A percentile compares a stretch with the other conserved stretches of the same genome.
Conservation (phyloP, 1,140 invertebrate species). For the Sarcophaga peregrina region DNA sequence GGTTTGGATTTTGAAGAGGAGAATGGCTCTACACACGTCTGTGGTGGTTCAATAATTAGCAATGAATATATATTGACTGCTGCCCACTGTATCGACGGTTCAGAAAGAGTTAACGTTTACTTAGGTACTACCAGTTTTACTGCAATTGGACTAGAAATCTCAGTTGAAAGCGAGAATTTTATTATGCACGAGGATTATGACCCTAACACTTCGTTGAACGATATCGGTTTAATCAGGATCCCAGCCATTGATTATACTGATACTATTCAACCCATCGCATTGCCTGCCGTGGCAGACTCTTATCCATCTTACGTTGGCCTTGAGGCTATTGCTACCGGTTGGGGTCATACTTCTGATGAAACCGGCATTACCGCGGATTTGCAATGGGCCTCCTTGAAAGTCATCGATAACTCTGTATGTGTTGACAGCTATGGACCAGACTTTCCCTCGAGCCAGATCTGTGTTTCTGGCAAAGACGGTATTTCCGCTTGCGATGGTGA, state of each 20-base stretch:
- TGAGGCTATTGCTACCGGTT: slow-evolving; percentile 56
- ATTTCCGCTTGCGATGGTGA: slow-evolving; percentile 67
- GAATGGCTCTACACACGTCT: not conserved
- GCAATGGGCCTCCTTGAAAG: slow-evolving; percentile 36
- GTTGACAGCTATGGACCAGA: slow-evolving; percentile 47
- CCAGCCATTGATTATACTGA: slow-evolving; percentile 49
- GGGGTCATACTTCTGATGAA: slow-evolving; percentile 60
- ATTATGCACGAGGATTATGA: slow-evolving; percentile 68
- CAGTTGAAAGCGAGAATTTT: slow-evolving; percentile 27
- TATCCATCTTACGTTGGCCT: slow-evolving; percentile 51
- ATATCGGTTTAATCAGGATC: slow-evolving; percentile 69
- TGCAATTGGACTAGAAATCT: slow-evolving; percentile 48
- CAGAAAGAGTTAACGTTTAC: slow-evolving; percentile 48
- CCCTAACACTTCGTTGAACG: slow-evolving; percentile 63
- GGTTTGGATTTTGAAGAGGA: slow-evolving; percentile 24
- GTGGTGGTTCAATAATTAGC: slow-evolving; percentile 44
- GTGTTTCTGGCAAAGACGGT: slow-evolving; percentile 47
- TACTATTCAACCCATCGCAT: slow-evolving; percentile 50
- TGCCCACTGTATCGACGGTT: slow-evolving; percentile 32
- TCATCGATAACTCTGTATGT: slow-evolving; percentile 53
- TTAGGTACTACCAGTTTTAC: slow-evolving; percentile 47
- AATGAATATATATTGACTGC: slow-evolving; percentile 40
- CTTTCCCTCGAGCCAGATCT: slow-evolving; percentile 50
- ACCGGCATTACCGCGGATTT: slow-evolving; percentile 40
- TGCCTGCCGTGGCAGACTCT: slow-evolving; percentile 49